Evolutionary conservation across 2,113 vertebrate genomes (phyloP).

Genomic region (Chaetorhynchus papuensis): DNA sequence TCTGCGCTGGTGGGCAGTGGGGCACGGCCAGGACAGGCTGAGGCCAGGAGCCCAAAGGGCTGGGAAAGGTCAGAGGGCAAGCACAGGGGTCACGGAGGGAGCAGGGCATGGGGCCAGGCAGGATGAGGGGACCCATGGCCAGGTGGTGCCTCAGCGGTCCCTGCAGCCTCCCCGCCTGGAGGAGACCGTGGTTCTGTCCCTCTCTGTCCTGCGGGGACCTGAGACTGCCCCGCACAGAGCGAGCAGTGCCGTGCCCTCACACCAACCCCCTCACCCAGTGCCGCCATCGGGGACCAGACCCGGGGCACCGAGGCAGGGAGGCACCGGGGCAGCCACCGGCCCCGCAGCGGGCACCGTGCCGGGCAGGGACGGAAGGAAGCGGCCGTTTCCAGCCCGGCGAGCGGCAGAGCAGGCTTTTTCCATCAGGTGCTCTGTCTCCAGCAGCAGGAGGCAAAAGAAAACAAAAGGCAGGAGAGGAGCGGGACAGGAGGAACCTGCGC

Average conservation of each 20-base stretch:
- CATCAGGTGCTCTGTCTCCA: constrained; percentile 44
- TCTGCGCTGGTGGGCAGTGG: not conserved
- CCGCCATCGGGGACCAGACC: rapidly evolving
- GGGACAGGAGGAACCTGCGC: constrained; percentile 12
- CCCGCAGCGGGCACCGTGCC: not conserved
- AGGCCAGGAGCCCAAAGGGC: not conserved
- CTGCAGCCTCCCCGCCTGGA: not conserved
- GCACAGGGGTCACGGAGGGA: rapidly evolving
- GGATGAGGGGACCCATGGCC: not conserved
- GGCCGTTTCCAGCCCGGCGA: not conserved
- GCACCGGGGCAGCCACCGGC: not conserved
- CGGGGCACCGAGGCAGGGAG: not conserved
- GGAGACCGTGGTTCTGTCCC: not conserved
- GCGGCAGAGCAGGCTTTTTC: constrained; percentile 35
- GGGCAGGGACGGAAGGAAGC: constrained; percentile 25
- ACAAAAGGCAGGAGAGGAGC: constrained; percentile 34
- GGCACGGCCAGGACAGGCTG: not conserved
- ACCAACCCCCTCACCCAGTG: not conserved
- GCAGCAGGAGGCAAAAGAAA: constrained; percentile 3
- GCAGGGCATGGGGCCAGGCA: not conserved
- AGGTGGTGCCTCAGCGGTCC: rapidly evolving
- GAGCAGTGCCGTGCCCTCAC: rapidly evolving
- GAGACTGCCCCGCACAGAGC: not conserved
- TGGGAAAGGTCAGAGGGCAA: not conserved
- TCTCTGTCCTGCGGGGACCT: rapidly evolving